Evolutionary conservation across 2,888 invertebrate species (phyloP), one percentile per base, ranked within the genome.

Genomic region (Tillus elongatus): DNA sequence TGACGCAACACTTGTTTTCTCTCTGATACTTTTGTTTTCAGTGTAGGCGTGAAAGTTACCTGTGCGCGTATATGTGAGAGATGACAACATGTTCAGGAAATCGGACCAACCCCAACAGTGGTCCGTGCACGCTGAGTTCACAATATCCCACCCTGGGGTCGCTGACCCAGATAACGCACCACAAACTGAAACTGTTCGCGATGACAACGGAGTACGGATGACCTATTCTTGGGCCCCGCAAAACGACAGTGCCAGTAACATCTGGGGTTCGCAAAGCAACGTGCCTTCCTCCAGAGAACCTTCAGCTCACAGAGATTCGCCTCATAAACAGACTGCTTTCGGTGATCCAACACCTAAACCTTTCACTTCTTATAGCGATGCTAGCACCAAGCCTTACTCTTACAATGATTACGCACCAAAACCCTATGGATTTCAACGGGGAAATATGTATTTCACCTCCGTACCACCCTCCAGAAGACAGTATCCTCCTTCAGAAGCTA

Each of bases 51-150:
- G n/a, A n/a, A n/a, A n/a, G n/a, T n/a, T n/a, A n/a, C n/a, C n/a
- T n/a, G n/a, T n/a, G n/a, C n/a, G n/a, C n/a, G 24, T 8, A 8
- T 8, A 19, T n/a, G 24, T 19, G 24, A 19, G n/a, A 8, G n/a
- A 19, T 19, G 24, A 19, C 24, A 10, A 35, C 19, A 47, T 49
- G 49, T 47, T 37, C 31, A 42, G 41, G 13, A 41, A 43, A 33
- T 31, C 49, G 33, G 67, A 67, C 46, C 43, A 67, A 26, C 68
- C 71, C 13, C 74, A 75, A 44, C 77, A 78, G 54, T 80, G 79
- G 79, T 73, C 76, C 24, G 74, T 80, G 50, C 79, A 71, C 58
- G 86, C 77, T 37, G 79, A 80, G 53, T 68, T 80, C 42, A 78
- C 76, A 8, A 72, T 76, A 35, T 72, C 74, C 27, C 77, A 75